phyloP scores from a whole-genome alignment of 1,140 invertebrate genomes.

The Phortica variegata region DNA sequence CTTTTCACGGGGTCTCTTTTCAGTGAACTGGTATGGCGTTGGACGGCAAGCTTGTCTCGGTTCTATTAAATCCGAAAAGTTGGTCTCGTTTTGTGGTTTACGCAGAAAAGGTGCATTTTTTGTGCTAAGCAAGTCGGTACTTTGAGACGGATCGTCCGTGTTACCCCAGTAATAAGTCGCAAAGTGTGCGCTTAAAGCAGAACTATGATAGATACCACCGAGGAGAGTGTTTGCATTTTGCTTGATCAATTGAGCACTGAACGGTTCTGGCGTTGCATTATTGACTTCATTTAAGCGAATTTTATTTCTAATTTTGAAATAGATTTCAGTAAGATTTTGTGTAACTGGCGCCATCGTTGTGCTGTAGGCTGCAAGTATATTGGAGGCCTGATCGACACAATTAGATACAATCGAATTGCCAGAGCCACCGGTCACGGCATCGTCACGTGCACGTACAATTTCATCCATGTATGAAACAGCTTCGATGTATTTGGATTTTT shows the following conservation, averaged over 20 bases:
- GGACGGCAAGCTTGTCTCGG: slow-evolving; percentile 17
- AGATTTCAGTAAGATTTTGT: slow-evolving; percentile 35
- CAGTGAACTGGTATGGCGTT: slow-evolving; percentile 16
- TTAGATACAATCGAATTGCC: no score
- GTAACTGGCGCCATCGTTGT: slow-evolving; percentile 44
- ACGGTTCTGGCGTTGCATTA: slow-evolving; percentile 25
- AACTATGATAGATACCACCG: slow-evolving; percentile 41
- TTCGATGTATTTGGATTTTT: slow-evolving; percentile 48
- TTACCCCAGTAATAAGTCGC: slow-evolving; percentile 28
- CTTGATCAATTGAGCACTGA: slow-evolving; percentile 42
- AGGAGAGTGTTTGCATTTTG: slow-evolving; percentile 30
- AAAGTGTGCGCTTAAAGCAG: slow-evolving; percentile 33
- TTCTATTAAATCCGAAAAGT: background rate
- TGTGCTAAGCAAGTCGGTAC: slow-evolving; percentile 2
- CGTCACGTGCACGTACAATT: slow-evolving; percentile 4
- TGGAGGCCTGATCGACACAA: slow-evolving; percentile 5
- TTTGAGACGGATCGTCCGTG: slow-evolving; percentile 2
- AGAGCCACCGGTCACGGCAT: background rate
- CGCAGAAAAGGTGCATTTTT: slow-evolving; percentile 43
- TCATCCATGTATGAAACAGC: slow-evolving; percentile 47
- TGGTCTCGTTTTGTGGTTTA: slow-evolving; percentile 17
- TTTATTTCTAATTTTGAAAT: slow-evolving; percentile 33
- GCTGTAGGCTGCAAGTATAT: slow-evolving; percentile 37
- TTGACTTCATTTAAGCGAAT: slow-evolving; percentile 15
- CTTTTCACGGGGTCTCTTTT: slow-evolving; percentile 23